phyloP scores from a whole-genome alignment of 2,797 vertebrate species.

The Poeciliopsis infans region DNA sequence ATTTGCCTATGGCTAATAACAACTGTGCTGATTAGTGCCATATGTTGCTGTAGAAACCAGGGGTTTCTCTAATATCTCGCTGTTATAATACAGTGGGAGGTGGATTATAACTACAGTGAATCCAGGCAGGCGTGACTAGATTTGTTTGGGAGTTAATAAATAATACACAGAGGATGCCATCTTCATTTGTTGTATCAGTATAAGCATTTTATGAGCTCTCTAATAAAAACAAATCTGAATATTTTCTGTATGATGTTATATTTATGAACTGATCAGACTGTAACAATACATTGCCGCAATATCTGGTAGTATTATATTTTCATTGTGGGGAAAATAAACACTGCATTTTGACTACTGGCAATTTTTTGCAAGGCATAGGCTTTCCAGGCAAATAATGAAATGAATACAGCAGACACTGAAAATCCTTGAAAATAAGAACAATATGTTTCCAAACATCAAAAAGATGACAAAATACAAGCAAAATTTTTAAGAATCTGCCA shows the following conservation, averaged over 20 bases:
- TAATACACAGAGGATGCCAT: constrained; percentile 35
- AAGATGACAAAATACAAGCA: background rate
- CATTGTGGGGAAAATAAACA: background rate
- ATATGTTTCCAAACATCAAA: background rate
- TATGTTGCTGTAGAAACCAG: constrained; percentile 59
- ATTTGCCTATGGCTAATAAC: constrained; percentile 38
- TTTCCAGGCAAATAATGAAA: background rate
- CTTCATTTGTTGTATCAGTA: constrained; percentile 44
- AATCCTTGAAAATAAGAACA: background rate
- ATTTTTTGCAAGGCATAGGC: background rate
- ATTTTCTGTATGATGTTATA: constrained; percentile 4
- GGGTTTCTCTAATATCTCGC: constrained; percentile 42
- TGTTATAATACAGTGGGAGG: constrained; percentile 43
- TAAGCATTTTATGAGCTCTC: constrained; percentile 29
- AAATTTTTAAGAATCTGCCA: background rate
- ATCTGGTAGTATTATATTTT: constrained; percentile 3
- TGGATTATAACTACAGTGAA: constrained; percentile 43
- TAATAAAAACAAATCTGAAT: constrained; percentile 10
- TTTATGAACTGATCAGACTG: constrained; percentile 14
- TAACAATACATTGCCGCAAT: constrained; percentile 5
- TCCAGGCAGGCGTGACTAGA: constrained; percentile 37
- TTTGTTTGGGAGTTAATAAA: constrained; percentile 45
- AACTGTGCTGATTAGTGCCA: constrained; percentile 36
- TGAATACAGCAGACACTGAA: background rate
- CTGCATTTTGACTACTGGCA: background rate